Evolutionary conservation across 2,797 vertebrate genomes (phyloP).

Genomic region (Centropyge bicolor): DNA sequence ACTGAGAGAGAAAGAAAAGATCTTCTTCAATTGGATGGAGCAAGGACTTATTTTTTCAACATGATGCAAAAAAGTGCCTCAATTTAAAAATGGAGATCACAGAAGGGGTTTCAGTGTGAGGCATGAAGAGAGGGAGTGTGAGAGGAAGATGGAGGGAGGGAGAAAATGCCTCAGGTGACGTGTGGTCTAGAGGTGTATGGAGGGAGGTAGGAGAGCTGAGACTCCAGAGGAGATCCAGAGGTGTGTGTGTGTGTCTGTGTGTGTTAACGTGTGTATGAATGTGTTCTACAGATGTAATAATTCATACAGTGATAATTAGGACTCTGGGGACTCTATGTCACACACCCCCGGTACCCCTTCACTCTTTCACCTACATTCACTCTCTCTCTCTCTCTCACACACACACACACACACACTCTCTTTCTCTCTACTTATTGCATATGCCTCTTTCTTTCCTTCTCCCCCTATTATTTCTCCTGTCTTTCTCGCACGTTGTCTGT

Average conservation of each 20-base stretch:
- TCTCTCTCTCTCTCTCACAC: slow-evolving; percentile 15
- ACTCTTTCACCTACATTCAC: slow-evolving; percentile 46
- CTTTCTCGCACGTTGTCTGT: slow-evolving; percentile 38
- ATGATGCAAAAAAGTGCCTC: slow-evolving; percentile 6
- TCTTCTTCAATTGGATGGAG: neutral
- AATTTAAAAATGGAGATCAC: slow-evolving; percentile 40
- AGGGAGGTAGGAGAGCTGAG: slow-evolving; percentile 61
- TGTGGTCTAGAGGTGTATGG: slow-evolving; percentile 65
- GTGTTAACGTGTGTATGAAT: slow-evolving; percentile 48
- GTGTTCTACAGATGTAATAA: slow-evolving; percentile 80
- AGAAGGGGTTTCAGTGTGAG: slow-evolving; percentile 35
- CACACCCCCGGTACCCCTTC: slow-evolving; percentile 62
- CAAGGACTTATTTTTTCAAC: neutral
- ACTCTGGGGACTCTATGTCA: slow-evolving; percentile 77
- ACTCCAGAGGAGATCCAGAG: slow-evolving; percentile 71
- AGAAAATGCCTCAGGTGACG: slow-evolving; percentile 68
- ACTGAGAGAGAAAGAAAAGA: neutral
- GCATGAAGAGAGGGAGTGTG: slow-evolving; percentile 32
- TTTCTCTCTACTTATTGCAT: slow-evolving; percentile 26
- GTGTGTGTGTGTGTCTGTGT: slow-evolving; percentile 38
- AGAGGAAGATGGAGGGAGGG: slow-evolving; percentile 50
- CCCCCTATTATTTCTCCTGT: slow-evolving; percentile 38
- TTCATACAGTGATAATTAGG: slow-evolving; percentile 84
- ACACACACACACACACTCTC: neutral
- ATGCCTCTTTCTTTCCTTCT: slow-evolving; percentile 28